phyloP scores from a whole-genome alignment of 2,113 vertebrate genomes.

The Psammodynastes pulverulentus region DNA sequence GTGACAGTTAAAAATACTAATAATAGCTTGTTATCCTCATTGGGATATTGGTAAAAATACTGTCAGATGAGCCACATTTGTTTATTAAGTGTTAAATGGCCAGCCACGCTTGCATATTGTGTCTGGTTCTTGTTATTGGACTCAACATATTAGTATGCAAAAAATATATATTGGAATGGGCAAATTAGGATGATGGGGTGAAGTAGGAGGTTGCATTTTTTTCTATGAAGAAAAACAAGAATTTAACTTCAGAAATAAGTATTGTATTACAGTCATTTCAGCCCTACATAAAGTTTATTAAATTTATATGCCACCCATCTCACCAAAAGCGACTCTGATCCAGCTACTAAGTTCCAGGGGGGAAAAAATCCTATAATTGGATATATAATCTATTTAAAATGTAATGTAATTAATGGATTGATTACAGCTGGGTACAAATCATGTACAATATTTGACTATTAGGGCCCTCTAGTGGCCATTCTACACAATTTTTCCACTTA shows the following conservation, averaged over 20 bases:
- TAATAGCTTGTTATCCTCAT: too few relatives aligned
- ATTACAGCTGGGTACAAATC: not conserved
- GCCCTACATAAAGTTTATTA: not conserved
- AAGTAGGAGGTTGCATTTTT: not conserved
- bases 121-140: not conserved
- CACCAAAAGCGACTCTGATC: not conserved
- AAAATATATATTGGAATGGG: too few relatives aligned
- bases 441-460: not conserved
- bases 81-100: not conserved
- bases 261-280: not conserved
- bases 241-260: not conserved
- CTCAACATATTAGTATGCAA: too few relatives aligned
- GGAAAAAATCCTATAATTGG: too few relatives aligned
- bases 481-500: not conserved
- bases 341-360: not conserved
- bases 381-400: not conserved
- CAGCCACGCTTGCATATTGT: not conserved
- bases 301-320: too few relatives aligned
- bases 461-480: slow-evolving; percentile 3
- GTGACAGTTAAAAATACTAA: too few relatives aligned
- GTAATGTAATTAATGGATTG: not conserved
- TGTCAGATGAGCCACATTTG: too few relatives aligned
- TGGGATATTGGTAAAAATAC: too few relatives aligned
- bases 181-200: not conserved
- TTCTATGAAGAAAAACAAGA: not conserved